These are phyloP conservation scores for Lagopus muta DNA, from an alignment of 2,113 vertebrate species.

Conservation along the genomic window DNA sequence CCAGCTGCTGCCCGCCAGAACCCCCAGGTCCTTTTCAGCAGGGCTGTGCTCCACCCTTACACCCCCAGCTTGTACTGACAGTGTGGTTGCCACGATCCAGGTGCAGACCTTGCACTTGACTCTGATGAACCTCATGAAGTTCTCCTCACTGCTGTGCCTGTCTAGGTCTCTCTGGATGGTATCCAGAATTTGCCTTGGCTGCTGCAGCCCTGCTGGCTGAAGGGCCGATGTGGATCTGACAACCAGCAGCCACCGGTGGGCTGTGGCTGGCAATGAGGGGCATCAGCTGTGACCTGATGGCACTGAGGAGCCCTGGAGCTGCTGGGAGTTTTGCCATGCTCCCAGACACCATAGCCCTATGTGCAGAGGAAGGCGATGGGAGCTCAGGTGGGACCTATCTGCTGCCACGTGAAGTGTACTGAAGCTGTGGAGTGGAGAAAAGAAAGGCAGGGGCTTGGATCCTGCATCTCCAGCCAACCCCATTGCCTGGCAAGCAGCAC, in stretches of 20 bases:
- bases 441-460: background rate
- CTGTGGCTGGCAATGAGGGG: background rate
- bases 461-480: background rate
- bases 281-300: fast-evolving
- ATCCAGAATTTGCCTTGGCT: background rate
- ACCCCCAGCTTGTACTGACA: no score
- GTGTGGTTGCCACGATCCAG: no score
- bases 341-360: background rate
- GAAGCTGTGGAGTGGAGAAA: background rate
- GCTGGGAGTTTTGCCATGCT: fast-evolving
- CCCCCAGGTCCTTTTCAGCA: no score
- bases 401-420: background rate
- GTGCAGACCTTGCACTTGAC: no score
- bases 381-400: background rate
- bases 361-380: fast-evolving
- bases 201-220: background rate
- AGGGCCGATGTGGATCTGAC: background rate
- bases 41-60: no score
- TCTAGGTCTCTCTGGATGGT: no score
- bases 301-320: background rate
- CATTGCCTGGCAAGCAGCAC: background rate
- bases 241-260: fast-evolving
- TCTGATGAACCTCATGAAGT: no score
- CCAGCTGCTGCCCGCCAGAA: no score
- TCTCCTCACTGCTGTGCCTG: no score